phyloP scores from a whole-genome alignment of 2,113 vertebrate species.

The Amazona vittata region DNA sequence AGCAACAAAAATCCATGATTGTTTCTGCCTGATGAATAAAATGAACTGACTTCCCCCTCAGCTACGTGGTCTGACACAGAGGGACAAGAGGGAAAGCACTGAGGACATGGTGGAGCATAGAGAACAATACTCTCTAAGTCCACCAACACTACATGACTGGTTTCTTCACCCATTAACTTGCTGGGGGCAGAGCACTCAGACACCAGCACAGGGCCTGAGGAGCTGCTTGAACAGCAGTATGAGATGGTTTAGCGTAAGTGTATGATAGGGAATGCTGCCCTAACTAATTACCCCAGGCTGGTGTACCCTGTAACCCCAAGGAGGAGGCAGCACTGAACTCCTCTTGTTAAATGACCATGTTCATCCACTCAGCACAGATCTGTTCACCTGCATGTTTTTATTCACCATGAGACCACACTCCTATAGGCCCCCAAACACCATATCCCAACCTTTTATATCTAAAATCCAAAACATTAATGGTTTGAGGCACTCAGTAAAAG shows the following conservation, averaged over 20 bases:
- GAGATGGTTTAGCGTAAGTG: neutral
- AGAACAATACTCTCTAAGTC: neutral
- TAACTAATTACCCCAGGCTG: neutral
- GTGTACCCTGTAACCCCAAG: accelerated
- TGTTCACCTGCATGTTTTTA: neutral
- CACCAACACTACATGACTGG: neutral
- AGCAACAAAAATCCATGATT: neutral
- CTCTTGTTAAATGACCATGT: neutral
- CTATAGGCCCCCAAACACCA: neutral
- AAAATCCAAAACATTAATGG: neutral
- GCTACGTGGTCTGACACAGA: neutral
- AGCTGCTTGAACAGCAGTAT: neutral
- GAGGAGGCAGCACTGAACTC: neutral
- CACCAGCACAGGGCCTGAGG: neutral
- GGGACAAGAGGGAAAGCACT: neutral
- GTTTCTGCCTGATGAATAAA: neutral
- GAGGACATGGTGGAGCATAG: neutral
- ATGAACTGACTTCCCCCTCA: neutral
- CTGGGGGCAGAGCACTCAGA: neutral
- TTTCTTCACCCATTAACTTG: neutral
- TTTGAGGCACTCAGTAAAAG: neutral
- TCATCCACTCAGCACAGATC: neutral
- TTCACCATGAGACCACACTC: neutral
- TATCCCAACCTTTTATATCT: neutral
- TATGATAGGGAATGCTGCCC: neutral